phyloP scores from a whole-genome alignment of 2,888 invertebrate genomes.

The Dendrolimus houi region DNA sequence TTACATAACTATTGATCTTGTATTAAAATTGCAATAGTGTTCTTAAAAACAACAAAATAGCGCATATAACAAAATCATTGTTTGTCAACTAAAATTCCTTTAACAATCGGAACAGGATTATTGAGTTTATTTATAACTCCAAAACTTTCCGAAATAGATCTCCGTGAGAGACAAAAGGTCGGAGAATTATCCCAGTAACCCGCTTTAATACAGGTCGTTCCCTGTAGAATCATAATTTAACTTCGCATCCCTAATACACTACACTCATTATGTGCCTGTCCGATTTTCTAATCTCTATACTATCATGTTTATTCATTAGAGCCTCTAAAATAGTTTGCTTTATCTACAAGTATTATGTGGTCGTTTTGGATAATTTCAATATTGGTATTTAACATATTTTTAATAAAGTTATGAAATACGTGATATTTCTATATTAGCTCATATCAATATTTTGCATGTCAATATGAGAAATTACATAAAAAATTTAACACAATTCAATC shows the following conservation, averaged over 20 bases:
- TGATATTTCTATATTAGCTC: no score
- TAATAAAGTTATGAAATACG: no score
- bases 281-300: not conserved
- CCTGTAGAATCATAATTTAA: conserved; percentile 42
- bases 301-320: not conserved
- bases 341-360: no score
- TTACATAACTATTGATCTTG: no score
- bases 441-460: no score
- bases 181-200: conserved; percentile 35
- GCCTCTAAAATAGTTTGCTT: not conserved
- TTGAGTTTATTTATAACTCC: conserved; percentile 31
- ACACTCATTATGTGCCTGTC: conserved; percentile 1
- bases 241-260: conserved; percentile 26
- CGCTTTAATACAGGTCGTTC: conserved; percentile 39
- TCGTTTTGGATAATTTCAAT: no score
- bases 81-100: not conserved
- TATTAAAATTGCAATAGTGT: no score
- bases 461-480: no score
- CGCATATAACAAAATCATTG: not conserved
- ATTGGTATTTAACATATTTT: no score
- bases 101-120: not conserved
- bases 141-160: conserved; percentile 37
- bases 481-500: no score
- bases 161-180: conserved; percentile 32
- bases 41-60: not conserved